These are phyloP conservation scores for Aphaenogaster rudis DNA, from an alignment of 1,140 invertebrate genomes.

Conservation along the genomic window DNA sequence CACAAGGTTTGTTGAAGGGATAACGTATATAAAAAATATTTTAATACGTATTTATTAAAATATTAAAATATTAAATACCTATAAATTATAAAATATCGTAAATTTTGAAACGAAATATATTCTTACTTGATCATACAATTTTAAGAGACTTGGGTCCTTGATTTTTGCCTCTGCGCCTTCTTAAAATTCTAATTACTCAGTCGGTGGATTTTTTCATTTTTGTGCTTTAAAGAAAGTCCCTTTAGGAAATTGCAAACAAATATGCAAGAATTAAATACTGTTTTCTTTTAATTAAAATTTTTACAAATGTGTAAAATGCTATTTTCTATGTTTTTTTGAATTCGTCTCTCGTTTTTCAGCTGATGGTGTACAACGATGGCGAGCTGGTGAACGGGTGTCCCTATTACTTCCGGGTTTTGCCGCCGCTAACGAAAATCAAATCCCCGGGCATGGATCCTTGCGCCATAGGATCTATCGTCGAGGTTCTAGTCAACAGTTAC, in stretches of 20 bases:
- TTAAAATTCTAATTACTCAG: not conserved
- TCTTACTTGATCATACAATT: not conserved
- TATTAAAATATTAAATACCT: no score
- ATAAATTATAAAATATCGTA: not conserved
- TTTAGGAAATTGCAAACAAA: not conserved
- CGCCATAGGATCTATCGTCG: conserved; percentile 96
- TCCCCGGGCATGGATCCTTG: conserved; percentile 97
- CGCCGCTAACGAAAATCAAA: conserved; percentile 94
- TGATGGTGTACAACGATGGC: conserved; percentile 90
- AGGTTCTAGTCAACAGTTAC: conserved; percentile 97
- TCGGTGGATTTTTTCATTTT: not conserved
- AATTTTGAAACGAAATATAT: conserved; percentile 16
- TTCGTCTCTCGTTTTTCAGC: conserved; percentile 84
- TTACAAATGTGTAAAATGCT: not conserved
- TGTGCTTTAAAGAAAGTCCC: not conserved
- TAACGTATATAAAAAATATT: not conserved
- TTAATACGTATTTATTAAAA: no score
- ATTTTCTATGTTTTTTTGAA: conserved; percentile 30
- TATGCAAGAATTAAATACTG: not conserved
- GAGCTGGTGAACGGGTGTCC: conserved; percentile 90
- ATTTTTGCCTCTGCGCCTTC: not conserved
- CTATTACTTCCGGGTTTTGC: conserved; percentile 95
- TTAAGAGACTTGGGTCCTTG: not conserved
- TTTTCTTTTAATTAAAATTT: not conserved
- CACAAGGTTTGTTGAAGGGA: conserved; percentile 89